Percentiles rank a stretch among this genome's conserved stretches.
These are phyloP conservation scores for Synanthedon andrenaeformis DNA, from an alignment of 2,888 invertebrate species.

Conservation along the genomic window DNA sequence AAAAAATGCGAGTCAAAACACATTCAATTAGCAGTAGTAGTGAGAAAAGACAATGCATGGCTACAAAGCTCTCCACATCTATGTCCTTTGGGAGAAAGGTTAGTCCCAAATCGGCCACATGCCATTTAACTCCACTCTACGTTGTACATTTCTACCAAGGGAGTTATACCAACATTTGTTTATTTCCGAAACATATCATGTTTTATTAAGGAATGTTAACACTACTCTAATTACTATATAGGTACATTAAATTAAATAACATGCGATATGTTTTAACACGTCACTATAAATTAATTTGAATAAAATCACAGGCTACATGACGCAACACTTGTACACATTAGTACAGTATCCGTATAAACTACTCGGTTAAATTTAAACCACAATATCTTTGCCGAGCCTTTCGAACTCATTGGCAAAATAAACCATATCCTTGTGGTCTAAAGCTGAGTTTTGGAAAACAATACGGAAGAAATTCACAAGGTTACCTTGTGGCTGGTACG, in stretches of 20 bases:
- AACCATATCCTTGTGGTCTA: conserved; percentile 85
- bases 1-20: too few species aligned
- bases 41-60: too few species aligned
- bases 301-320: conserved; percentile 44
- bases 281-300: background rate
- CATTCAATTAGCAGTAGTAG: too few species aligned
- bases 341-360: conserved; percentile 9
- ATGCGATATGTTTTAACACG: background rate
- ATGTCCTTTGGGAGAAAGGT: too few species aligned
- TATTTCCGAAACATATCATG: background rate
- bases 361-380: conserved; percentile 28
- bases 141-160: too few species aligned
- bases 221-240: background rate
- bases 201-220: background rate
- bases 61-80: too few species aligned
- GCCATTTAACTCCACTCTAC: too few species aligned
- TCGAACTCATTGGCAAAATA: conserved; percentile 91
- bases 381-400: conserved; percentile 77
- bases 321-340: conserved; percentile 26
- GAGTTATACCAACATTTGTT: too few species aligned
- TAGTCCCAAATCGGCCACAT: too few species aligned
- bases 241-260: background rate
- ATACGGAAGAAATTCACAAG: conserved; percentile 95
- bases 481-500: conserved; percentile 89
- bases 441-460: conserved; percentile 90